These are phyloP conservation scores for Allygus modestus DNA, from an alignment of 2,888 invertebrate species.

Conservation along the genomic window DNA sequence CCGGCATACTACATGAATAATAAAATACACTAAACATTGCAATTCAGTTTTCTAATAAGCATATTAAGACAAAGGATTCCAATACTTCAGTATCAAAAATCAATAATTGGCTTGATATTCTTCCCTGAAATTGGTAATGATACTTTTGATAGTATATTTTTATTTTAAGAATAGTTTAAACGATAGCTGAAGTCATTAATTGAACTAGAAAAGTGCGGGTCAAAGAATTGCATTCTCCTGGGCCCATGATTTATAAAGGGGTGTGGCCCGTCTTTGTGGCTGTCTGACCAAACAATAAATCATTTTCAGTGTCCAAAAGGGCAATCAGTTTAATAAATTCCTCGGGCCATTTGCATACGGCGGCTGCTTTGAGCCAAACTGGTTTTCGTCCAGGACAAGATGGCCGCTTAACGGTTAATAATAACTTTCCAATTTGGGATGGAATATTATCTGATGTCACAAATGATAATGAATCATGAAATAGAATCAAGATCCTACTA, in stretches of 20 bases:
- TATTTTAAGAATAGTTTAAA: too few species aligned
- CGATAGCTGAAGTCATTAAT: too few species aligned
- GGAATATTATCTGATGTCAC: not conserved
- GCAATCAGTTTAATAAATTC: conserved; percentile 62
- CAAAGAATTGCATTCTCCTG: not conserved
- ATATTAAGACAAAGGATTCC: too few species aligned
- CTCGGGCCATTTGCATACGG: conserved; percentile 57
- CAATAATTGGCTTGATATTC: too few species aligned
- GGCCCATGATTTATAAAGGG: not conserved
- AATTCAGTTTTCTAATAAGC: too few species aligned
- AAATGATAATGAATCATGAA: not conserved
- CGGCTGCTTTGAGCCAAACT: conserved; percentile 56
- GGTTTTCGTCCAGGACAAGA: conserved; percentile 54
- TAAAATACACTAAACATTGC: too few species aligned
- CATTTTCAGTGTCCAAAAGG: conserved; percentile 52
- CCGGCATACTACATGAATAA: too few species aligned
- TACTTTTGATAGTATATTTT: too few species aligned
- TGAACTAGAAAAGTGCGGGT: not conserved
- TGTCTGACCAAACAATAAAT: conserved; percentile 32
- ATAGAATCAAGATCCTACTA: not conserved
- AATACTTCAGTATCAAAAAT: too few species aligned
- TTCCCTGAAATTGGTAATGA: too few species aligned
- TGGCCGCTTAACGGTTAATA: conserved; percentile 53
- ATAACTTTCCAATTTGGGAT: conserved; percentile 56
- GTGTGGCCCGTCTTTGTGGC: conserved; percentile 7